Base-by-base conservation (phyloP, 37 sponge, comb jelly and placozoan genomes). In the Halichondria panicea region DNA sequence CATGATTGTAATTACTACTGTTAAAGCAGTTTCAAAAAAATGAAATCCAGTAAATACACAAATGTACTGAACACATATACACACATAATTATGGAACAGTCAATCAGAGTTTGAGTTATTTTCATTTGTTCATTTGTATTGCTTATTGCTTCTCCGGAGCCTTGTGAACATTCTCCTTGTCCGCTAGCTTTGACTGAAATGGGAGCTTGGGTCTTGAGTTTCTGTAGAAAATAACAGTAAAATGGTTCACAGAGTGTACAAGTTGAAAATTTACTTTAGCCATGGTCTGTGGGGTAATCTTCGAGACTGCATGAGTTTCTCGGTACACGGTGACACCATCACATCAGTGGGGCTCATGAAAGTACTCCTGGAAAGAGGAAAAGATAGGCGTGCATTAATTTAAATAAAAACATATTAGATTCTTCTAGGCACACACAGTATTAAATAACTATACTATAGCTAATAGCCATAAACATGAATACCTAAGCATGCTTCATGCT, bases 271-370 rank as follows among this genome's bases (percentile, higher is more conserved):
- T n/a, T 67, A 67, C 68, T 30, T 38, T 1, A 21, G 36, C 31
- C 38, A 9, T 52, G 42, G 66, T 43, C 64, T 78, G 11, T 37
- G 55, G 24, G 55, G 72, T 0, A 55, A 25, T 35, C 33, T 30
- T 40, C 78, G 53, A 15, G 78, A 46, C 12, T 50, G 13, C 64
- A 84, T 80, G 11, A 88, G 68, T 69, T 88, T 82, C 71, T 93
- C 81, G 11, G 93, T 87, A 63, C 93, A 93, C 7, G 93, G 93
- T 42, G 93, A 93, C 28, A 85, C 62, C 54, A 93, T 30, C n/a
- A 89, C 93, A 61, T 93, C 93, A 13, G 93, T 93, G 34, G 93
- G 93, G 73, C 93, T 93, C 82, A 81, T 88, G 66, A 93, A 93
- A 24, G 44, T 60, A n/a, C 50, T 62, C 68, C 87, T 87, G 44